Evolutionary conservation across 2,113 vertebrate genomes (phyloP).

Genomic region (Axis porcinus): DNA sequence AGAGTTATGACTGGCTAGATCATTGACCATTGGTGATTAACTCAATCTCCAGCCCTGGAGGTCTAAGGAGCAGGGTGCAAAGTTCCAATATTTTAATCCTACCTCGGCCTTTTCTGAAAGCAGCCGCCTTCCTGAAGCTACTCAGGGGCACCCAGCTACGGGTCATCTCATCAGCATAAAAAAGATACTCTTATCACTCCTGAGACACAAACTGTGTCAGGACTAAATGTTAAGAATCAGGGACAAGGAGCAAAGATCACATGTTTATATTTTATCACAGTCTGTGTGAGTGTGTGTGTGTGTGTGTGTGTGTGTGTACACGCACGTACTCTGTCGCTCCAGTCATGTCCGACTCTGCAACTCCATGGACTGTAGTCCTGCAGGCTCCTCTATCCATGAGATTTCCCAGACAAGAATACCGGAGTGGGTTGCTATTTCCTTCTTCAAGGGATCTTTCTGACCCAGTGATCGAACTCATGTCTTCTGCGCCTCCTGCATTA

Average conservation of each 20-base stretch:
- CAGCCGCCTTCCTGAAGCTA: not conserved
- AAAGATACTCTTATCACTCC: not conserved
- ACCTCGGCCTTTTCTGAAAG: not conserved
- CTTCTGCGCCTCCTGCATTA: not conserved
- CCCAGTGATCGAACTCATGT: not conserved
- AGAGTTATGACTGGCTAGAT: not conserved
- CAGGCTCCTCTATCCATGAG: not conserved
- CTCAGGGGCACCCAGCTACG: rapidly evolving
- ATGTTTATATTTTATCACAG: not conserved
- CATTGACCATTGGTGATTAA: not conserved
- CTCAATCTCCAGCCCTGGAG: not conserved
- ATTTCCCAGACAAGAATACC: not conserved
- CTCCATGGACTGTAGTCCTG: not conserved
- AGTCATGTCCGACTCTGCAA: rapidly evolving
- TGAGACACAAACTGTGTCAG: not conserved
- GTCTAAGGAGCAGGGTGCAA: not conserved
- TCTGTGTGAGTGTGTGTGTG: not conserved
- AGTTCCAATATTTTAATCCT: not conserved
- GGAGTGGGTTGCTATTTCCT: not conserved
- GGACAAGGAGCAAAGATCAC: not conserved
- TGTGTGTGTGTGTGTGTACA: rapidly evolving
- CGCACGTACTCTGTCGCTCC: rapidly evolving
- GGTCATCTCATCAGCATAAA: too few relatives aligned
- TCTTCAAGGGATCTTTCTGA: not conserved
- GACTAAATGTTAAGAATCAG: not conserved